These are phyloP conservation scores for Mesembrinibis cayennensis DNA, from an alignment of 2,113 vertebrate species.

Conservation along the genomic window DNA sequence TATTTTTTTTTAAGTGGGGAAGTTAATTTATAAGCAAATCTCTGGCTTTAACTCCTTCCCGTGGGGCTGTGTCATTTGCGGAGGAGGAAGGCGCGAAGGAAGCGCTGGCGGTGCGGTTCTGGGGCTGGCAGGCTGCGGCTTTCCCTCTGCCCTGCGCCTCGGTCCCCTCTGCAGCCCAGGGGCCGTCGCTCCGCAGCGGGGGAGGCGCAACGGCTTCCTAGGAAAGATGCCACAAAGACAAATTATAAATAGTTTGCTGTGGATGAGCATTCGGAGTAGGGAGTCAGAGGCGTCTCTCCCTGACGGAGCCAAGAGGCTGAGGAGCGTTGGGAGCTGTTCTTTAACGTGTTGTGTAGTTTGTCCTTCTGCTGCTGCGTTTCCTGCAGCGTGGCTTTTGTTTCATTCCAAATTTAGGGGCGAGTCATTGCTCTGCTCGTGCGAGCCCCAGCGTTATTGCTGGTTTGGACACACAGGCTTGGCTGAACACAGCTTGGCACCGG, in stretches of 20 bases:
- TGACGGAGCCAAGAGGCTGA: not conserved
- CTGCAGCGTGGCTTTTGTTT: not conserved
- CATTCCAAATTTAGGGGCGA: not conserved
- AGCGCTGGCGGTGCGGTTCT: accelerated
- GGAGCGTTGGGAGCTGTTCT: not conserved
- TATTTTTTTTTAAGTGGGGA: not conserved
- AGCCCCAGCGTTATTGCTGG: not conserved
- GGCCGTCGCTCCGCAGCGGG: too few relatives aligned
- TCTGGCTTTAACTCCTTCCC: not conserved
- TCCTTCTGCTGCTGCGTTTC: not conserved
- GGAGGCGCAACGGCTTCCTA: not conserved
- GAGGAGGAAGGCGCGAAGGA: not conserved
- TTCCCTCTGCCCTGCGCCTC: not conserved
- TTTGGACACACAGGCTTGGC: not conserved
- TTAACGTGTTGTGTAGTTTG: accelerated
- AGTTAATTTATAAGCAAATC: not conserved
- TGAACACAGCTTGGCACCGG: accelerated
- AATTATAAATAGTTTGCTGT: too few relatives aligned
- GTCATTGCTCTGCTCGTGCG: accelerated
- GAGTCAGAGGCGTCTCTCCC: not conserved
- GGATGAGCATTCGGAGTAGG: accelerated
- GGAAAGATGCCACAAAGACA: not conserved
- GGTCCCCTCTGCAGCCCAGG: accelerated
- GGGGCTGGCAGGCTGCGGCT: not conserved
- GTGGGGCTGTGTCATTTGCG: accelerated